Conservation (phyloP, 2,113 vertebrate species). For the Cichladusa arquata region DNA sequence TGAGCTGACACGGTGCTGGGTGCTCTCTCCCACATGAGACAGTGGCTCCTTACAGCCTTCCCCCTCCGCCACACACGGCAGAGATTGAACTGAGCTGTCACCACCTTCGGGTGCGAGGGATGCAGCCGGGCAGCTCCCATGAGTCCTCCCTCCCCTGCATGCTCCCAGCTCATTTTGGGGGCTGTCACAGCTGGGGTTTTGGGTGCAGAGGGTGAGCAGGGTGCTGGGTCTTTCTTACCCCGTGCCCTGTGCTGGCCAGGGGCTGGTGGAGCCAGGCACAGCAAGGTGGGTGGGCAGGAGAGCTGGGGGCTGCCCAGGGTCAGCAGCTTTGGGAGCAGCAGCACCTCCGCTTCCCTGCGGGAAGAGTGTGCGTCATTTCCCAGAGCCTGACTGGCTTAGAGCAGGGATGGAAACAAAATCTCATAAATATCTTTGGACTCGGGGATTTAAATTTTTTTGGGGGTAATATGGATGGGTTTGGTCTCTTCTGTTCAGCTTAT, state of each 20-base stretch:
- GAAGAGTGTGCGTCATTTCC: not conserved
- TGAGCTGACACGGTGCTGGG: not conserved
- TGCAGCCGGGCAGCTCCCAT: not conserved
- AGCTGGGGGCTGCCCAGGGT: not conserved
- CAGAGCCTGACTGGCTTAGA: not conserved
- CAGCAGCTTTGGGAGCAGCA: not conserved
- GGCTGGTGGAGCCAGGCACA: not conserved
- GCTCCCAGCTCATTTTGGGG: not conserved
- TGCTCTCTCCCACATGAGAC: not conserved
- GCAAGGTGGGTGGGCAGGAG: not conserved
- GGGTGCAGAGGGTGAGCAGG: not conserved
- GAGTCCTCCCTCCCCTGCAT: not conserved
- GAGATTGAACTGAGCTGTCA: not conserved
- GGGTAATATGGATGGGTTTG: not conserved
- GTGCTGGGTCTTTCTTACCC: not conserved
- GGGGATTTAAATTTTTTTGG: not conserved
- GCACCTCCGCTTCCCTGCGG: not conserved
- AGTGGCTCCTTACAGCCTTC: not conserved
- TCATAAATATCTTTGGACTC: not conserved
- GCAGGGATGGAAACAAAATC: not conserved
- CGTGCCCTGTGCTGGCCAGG: rapidly evolving
- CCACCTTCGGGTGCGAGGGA: not conserved
- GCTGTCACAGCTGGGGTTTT: not conserved
- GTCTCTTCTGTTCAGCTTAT: not conserved
- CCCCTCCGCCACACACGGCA: not conserved